Percentiles rank a stretch among this genome's conserved stretches.
Conservation (phyloP, 2,113 vertebrate genomes). For the Chloroceryle aenea region DNA sequence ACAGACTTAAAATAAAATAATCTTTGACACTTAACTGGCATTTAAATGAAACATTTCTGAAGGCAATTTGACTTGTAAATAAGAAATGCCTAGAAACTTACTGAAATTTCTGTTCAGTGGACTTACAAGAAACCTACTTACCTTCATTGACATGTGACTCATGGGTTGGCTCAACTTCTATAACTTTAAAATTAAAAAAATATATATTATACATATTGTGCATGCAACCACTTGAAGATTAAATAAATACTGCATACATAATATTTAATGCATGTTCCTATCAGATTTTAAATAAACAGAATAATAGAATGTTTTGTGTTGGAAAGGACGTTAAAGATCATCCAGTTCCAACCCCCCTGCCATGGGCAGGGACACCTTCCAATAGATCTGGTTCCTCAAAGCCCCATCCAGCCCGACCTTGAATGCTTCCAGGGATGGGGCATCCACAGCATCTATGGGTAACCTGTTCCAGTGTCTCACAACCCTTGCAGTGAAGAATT, state of each 20-base stretch:
- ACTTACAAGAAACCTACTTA: constrained; percentile 52
- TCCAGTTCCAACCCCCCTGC: fast-evolving
- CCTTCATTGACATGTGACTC: constrained; percentile 61
- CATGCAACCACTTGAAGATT: not conserved
- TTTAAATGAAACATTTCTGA: not conserved
- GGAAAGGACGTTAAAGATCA: not conserved
- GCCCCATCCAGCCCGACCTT: not conserved
- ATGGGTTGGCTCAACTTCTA: constrained; percentile 65
- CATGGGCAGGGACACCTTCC: not conserved
- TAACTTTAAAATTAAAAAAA: constrained; percentile 39
- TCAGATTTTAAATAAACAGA: not conserved
- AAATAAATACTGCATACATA: not conserved
- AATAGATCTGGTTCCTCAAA: not conserved
- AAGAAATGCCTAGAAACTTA: not conserved
- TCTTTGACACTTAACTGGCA: not conserved
- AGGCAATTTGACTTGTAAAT: not conserved
- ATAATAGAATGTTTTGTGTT: not conserved
- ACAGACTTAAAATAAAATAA: not conserved
- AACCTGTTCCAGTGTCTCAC: not conserved
- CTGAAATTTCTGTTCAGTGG: not conserved
- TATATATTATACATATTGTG: not conserved
- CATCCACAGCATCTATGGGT: not conserved
- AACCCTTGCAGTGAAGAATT: not conserved
- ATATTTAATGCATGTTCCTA: not conserved
- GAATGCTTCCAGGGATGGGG: not conserved